Base-by-base conservation (phyloP, 2,113 vertebrate species). In the Ursus arctos region DNA sequence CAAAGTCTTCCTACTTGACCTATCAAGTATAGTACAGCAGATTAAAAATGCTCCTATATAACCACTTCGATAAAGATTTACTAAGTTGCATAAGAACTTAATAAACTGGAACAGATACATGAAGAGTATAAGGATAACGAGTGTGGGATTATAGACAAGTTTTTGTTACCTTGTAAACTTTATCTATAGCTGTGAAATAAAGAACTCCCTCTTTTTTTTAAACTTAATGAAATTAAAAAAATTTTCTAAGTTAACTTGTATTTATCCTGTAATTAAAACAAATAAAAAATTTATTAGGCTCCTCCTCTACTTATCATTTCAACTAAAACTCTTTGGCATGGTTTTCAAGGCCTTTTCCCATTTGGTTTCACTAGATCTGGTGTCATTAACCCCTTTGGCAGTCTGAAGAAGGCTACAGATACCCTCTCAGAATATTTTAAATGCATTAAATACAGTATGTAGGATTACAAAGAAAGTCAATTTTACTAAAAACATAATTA, bases 221-320 rank as follows among this genome's bases (percentile, higher is more conserved):
- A 89, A 85, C 22, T 55, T 79, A 22, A n/a, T 69, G 33, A 63
- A 93, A 81, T n/a, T 92, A 55, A 1, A 36, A 90, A 83, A 57
- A 5, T 33, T 18, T 88, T 49, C 51, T 74, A 94, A 84, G 94
- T 47, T 91, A 83, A 51, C 40, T 12, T 61, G 13, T n/a, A 88
- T 55, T 80, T 90, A 88, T 63, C 88, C 61, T 94, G 16, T 74
- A 88, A 85, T 43, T 71, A 72, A 96, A 84, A 61, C 47, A 96
- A 81, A 33, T 72, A 65, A 96, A 80, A 71, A 90, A 77, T 28
- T 91, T 31, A 72, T 47, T 65, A 95, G 63, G 36, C 18, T 86
- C 19, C 51, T 86, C 19, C 86, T 11, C 36, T 28, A 18, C 31
- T 86, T 74, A 89, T 61, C 40, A 36, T 19, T 88, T 79, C n/a